Base-by-base conservation (phyloP, 2,797 vertebrate genomes). In the Pelochelys cantorii region DNA sequence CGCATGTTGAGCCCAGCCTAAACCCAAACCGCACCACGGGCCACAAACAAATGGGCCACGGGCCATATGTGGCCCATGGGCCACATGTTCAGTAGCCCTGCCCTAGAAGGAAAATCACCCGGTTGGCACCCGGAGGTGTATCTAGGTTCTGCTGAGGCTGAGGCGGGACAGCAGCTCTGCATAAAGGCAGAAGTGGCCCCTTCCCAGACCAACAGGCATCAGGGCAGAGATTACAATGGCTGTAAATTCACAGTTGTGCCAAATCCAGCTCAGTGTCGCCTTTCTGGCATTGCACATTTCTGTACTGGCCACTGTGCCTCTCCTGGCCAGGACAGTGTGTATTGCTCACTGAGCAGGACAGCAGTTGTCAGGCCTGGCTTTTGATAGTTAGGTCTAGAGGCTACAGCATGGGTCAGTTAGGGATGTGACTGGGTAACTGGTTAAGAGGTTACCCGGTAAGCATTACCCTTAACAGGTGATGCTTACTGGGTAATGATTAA, bases 291-390 rank as follows among this genome's bases (percentile, higher is more conserved):
- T 20, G 48, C 18, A 57, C 53, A 23, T 37, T 52, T 77, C 48
- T 60, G 25, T 57, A 83, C 18, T 62, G 34, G 34, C 18, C 12
- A 20, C 13, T 25, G 25, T 48, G n/a, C n/a, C 20, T 34, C 17
- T 60, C 12, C 34, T 0, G 1, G 48, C 53, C 1, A 18, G 79
- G 15, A 57, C 78, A 56, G 37, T 0, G 48, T 20, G 18, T 59
- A 29, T 54, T 34, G 55, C 65, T 59, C 20, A 84, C 20, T 25
- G 14, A 42, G 52, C 3, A 53, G 31, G 10, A 42, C 17, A 31
- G 14, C 5, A 25, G 23, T 31, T 48, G n/a, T 20, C n/a, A 68
- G 65, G n/a, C 62, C n/a, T 65, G n/a, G 62, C 62, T 65, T 65
- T 31, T 1, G 62, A n/a, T 17, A n/a, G 31, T n/a, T 31, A 31